These are phyloP conservation scores for Metellina segmentata DNA, from an alignment of 2,888 invertebrate species.

Conservation along the genomic window DNA sequence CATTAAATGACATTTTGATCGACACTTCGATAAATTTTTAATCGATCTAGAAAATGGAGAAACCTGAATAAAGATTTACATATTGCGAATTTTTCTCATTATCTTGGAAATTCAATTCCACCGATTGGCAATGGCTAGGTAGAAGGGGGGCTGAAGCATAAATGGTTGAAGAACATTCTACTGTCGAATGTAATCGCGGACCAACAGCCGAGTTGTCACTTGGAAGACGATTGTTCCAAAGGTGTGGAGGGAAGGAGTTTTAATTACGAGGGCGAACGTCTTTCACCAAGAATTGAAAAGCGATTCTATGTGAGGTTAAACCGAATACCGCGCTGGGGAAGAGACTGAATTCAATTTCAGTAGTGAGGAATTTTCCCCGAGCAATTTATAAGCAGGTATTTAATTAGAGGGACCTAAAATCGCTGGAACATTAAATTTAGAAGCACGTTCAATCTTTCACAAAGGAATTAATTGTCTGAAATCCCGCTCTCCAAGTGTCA, in stretches of 20 bases:
- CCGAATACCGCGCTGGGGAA: neutral
- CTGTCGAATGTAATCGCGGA: too few species aligned
- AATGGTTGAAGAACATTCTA: too few species aligned
- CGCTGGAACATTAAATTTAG: neutral
- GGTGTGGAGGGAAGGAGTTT: neutral
- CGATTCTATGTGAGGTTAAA: constrained; percentile 11
- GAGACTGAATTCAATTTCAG: constrained; percentile 13
- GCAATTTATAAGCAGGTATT: constrained; percentile 5
- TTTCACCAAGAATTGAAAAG: neutral
- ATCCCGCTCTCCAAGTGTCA: neutral
- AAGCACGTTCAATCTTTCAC: neutral
- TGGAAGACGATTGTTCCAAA: neutral
- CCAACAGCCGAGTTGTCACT: too few species aligned
- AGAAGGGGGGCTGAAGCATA: too few species aligned
- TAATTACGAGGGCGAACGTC: neutral
- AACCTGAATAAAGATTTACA: too few species aligned
- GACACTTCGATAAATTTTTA: too few species aligned
- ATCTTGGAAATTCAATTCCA: too few species aligned
- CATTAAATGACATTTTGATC: too few species aligned
- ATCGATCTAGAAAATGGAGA: too few species aligned
- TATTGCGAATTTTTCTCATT: too few species aligned
- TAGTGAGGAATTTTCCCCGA: constrained; percentile 7
- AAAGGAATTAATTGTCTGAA: constrained; percentile 24
- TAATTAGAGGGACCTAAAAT: constrained; percentile 19
- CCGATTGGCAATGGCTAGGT: too few species aligned